Conservation (phyloP, 2,888 invertebrate species). For the Andricus quercusramuli region DNA sequence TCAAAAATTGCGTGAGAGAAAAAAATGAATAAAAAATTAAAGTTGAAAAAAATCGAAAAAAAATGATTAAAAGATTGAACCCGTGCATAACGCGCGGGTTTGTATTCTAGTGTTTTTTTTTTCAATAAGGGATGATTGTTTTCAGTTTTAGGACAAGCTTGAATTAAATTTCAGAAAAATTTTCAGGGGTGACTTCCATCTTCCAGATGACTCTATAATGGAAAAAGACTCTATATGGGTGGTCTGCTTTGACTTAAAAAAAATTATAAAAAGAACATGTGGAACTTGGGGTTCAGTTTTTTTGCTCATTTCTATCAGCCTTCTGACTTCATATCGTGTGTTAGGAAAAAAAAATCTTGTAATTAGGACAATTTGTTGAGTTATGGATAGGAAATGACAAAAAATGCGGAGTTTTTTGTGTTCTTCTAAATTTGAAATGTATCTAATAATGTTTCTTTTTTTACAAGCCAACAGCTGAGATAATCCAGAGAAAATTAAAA, state of each 20-base stretch:
- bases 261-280: not conserved
- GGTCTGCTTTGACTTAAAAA: not conserved
- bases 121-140: not conserved
- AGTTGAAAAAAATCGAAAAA: too few species aligned
- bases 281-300: not conserved
- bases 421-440: not conserved
- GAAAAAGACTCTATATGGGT: not conserved
- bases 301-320: not conserved
- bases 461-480: too few species aligned
- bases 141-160: not conserved
- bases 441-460: not conserved
- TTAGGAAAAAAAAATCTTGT: not conserved
- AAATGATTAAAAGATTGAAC: too few species aligned
- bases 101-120: not conserved
- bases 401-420: not conserved
- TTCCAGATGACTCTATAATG: constrained; percentile 7
- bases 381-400: not conserved
- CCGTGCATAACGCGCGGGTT: too few species aligned
- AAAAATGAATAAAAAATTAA: too few species aligned
- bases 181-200: not conserved
- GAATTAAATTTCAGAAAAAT: not conserved
- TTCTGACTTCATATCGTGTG: not conserved
- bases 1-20: too few species aligned
- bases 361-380: not conserved
- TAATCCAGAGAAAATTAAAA: too few species aligned